A percentile compares a stretch with the other conserved stretches of the same genome.
phyloP scores from a whole-genome alignment of 2,888 invertebrate genomes.

The Dynastes tityus region DNA sequence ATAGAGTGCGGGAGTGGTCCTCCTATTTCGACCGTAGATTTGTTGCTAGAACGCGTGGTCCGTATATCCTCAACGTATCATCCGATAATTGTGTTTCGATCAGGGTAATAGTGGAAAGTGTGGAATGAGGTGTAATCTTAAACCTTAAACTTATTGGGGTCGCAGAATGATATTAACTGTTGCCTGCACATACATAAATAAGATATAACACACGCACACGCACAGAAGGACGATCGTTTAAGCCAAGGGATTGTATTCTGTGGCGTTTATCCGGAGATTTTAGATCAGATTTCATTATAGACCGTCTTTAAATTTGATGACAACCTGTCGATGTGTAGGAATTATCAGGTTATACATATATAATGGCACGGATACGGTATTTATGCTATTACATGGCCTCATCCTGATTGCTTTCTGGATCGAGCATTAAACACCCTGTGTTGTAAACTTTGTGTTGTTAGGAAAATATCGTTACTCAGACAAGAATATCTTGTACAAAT shows the following conservation, averaged over 20 bases:
- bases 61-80: slow-evolving; percentile 51
- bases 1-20: slow-evolving; percentile 57
- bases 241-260: not conserved
- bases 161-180: slow-evolving; percentile 44
- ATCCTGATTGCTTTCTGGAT: too few relatives aligned
- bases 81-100: slow-evolving; percentile 55
- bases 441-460: too few relatives aligned
- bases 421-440: too few relatives aligned
- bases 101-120: slow-evolving; percentile 23
- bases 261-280: slow-evolving; percentile 12
- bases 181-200: slow-evolving; percentile 46
- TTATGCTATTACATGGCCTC: too few relatives aligned
- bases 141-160: slow-evolving; percentile 39
- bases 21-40: slow-evolving; percentile 58
- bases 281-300: slow-evolving; percentile 46
- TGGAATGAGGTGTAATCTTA: slow-evolving; percentile 32
- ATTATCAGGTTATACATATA: slow-evolving; percentile 16
- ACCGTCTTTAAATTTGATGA: slow-evolving; percentile 34
- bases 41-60: slow-evolving; percentile 51
- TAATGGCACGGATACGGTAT: not conserved
- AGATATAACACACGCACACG: slow-evolving; percentile 36
- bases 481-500: too few relatives aligned
- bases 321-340: slow-evolving; percentile 23
- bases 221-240: not conserved
- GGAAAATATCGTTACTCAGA: too few relatives aligned